Evolutionary conservation across 2,888 invertebrate species (phyloP).

Genomic region (Coenonympha glycerion): DNA sequence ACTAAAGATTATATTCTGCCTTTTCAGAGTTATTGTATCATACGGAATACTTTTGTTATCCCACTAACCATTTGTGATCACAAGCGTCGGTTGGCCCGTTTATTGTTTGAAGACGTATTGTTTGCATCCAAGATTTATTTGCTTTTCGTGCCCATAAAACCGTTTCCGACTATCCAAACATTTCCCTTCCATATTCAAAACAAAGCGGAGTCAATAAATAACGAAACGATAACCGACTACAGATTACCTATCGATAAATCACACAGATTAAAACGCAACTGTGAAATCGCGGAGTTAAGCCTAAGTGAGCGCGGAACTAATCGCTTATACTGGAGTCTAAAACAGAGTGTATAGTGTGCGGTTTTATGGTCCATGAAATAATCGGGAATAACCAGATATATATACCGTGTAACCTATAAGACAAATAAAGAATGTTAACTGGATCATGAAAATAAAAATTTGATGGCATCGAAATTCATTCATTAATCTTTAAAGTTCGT

Average conservation of each 20-base stretch:
- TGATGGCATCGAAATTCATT: too few species aligned
- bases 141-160: constrained; percentile 37
- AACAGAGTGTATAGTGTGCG: constrained; percentile 36
- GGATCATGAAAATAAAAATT: too few species aligned
- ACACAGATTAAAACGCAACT: constrained; percentile 49
- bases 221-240: constrained; percentile 36
- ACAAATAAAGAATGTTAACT: not conserved
- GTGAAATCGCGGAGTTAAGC: constrained; percentile 47
- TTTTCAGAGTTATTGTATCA: not conserved
- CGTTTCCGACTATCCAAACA: constrained; percentile 42
- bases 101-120: constrained; percentile 14
- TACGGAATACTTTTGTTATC: not conserved
- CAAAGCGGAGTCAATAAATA: constrained; percentile 32
- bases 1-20: not conserved
- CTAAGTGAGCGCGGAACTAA: constrained; percentile 51
- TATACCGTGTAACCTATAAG: not conserved
- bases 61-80: not conserved
- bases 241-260: constrained; percentile 49
- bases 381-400: constrained; percentile 6
- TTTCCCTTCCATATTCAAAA: constrained; percentile 39
- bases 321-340: constrained; percentile 41
- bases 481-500: too few species aligned
- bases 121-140: constrained; percentile 14
- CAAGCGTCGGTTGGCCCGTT: constrained; percentile 1
- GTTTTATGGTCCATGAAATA: constrained; percentile 38